Conservation (phyloP, 2,113 vertebrate genomes). For the Phocoena phocoena region DNA sequence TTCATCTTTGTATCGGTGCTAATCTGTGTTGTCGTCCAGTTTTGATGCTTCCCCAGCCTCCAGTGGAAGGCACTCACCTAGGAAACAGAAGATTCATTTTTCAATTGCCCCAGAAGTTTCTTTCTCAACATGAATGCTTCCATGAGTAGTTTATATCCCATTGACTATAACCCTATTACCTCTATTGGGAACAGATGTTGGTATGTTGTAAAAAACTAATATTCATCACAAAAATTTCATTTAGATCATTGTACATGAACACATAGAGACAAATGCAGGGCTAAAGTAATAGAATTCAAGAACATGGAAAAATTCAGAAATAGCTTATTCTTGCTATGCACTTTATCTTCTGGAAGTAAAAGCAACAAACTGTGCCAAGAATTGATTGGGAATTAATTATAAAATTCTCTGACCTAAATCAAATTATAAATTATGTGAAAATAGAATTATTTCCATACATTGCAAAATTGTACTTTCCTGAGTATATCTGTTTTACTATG, state of each 20-base stretch:
- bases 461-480: constrained; percentile 22
- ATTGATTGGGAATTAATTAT: constrained; percentile 63
- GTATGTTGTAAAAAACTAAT: constrained; percentile 41
- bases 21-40: neutral
- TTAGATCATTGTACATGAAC: constrained; percentile 54
- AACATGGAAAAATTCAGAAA: constrained; percentile 29
- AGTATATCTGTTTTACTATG: neutral
- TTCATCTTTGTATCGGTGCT: neutral
- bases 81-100: constrained; percentile 33
- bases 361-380: constrained; percentile 47
- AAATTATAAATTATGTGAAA: constrained; percentile 59
- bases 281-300: constrained; percentile 14
- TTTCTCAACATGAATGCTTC: constrained; percentile 51
- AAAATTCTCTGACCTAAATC: constrained; percentile 60
- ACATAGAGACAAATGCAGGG: constrained; percentile 35
- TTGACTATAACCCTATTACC: constrained; percentile 45
- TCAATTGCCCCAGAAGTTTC: neutral
- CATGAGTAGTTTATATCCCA: constrained; percentile 13
- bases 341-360: constrained; percentile 53
- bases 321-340: constrained; percentile 40
- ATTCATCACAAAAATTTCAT: constrained; percentile 50
- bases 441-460: neutral
- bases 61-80: neutral
- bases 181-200: constrained; percentile 43
- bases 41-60: neutral